These are phyloP conservation scores for Heterochromis multidens DNA, from an alignment of 2,113 vertebrate genomes.

Conservation along the genomic window DNA sequence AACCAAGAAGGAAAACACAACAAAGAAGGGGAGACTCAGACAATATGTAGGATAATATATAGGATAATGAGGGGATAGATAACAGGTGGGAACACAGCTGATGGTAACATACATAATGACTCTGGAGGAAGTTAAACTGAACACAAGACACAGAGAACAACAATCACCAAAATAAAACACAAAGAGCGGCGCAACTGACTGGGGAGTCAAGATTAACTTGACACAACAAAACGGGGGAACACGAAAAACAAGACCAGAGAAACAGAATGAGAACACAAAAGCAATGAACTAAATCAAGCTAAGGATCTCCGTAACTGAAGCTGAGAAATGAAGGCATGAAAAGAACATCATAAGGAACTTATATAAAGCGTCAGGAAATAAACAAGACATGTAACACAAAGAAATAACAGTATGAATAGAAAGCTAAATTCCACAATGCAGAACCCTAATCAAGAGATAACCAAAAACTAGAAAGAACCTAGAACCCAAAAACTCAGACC, in stretches of 20 bases:
- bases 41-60: not conserved
- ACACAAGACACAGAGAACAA: not conserved
- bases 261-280: not conserved
- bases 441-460: no score
- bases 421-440: no score
- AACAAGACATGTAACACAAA: no score
- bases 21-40: fast-evolving
- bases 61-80: no score
- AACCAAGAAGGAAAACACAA: not conserved
- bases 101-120: not conserved
- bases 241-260: not conserved
- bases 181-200: not conserved
- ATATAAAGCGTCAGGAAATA: no score
- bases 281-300: fast-evolving
- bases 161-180: not conserved
- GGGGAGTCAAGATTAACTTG: not conserved
- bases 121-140: not conserved
- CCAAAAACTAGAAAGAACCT: no score
- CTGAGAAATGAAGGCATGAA: no score
- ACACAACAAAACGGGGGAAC: not conserved
- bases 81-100: not conserved
- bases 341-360: not conserved
- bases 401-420: no score
- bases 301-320: no score
- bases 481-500: no score